Conservation (phyloP, 2,888 invertebrate genomes). For the Eucriotettix oculatus region DNA sequence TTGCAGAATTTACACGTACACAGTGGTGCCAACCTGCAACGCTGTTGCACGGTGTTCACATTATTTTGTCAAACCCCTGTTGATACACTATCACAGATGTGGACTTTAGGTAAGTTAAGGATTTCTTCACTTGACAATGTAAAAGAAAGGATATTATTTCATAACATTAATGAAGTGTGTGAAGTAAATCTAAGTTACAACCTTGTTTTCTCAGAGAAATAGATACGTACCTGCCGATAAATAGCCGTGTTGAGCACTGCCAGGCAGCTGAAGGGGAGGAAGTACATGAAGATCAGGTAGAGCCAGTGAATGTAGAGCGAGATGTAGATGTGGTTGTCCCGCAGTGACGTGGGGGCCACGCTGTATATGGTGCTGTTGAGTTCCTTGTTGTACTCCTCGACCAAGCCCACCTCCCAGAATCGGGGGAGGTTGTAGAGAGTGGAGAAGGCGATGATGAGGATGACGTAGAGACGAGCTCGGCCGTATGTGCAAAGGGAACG, state of each 20-base stretch:
- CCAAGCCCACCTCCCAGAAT: constrained; percentile 36
- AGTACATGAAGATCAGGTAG: constrained; percentile 85
- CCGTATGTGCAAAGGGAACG: constrained; percentile 82
- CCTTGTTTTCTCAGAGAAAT: too few species aligned
- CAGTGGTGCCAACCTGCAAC: too few species aligned
- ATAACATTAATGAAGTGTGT: too few species aligned
- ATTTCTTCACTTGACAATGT: too few species aligned
- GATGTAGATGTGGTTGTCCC: constrained; percentile 57
- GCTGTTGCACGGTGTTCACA: too few species aligned
- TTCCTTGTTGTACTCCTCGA: constrained; percentile 22
- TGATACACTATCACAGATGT: too few species aligned
- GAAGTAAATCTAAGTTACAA: too few species aligned
- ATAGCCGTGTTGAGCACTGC: constrained; percentile 84
- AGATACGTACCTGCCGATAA: constrained; percentile 57
- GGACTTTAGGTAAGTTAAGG: too few species aligned
- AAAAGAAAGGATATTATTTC: too few species aligned
- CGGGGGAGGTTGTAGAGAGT: constrained; percentile 69
- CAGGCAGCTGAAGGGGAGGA: constrained; percentile 76
- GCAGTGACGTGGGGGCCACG: constrained; percentile 47
- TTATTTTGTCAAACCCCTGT: too few species aligned
- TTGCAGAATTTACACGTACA: too few species aligned
- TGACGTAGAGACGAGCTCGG: constrained; percentile 68
- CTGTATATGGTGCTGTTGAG: constrained; percentile 49
- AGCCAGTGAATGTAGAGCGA: constrained; percentile 86
- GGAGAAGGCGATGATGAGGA: constrained; percentile 63